Conservation (phyloP, 2,888 invertebrate species). For the Agriopis marginaria region DNA sequence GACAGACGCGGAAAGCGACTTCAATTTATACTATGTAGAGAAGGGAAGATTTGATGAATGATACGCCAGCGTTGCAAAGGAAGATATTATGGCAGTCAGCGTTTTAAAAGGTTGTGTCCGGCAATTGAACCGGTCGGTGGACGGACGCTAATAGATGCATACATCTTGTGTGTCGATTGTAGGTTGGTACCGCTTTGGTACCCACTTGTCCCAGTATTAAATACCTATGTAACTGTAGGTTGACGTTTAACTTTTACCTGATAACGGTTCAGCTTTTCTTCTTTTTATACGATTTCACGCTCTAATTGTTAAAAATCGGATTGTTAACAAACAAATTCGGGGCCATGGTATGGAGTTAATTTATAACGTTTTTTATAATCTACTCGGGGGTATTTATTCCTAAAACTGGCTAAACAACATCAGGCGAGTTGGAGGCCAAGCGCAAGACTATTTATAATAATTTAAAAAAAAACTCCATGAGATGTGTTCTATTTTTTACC, state of each 20-base stretch:
- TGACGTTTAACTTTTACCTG: slow-evolving; percentile 40
- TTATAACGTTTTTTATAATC: neutral
- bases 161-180: slow-evolving; percentile 22
- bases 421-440: too few relatives aligned
- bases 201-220: slow-evolving; percentile 2
- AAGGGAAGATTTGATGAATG: slow-evolving; percentile 10
- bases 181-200: slow-evolving; percentile 3
- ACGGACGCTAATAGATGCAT: slow-evolving; percentile 8
- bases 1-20: too few relatives aligned
- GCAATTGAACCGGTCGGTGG: slow-evolving; percentile 55
- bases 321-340: slow-evolving; percentile 8
- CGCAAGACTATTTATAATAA: too few relatives aligned
- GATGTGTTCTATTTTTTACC: neutral
- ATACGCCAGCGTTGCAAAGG: slow-evolving; percentile 45
- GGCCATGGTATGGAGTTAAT: neutral
- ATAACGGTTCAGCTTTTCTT: slow-evolving; percentile 47
- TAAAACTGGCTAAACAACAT: too few relatives aligned
- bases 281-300: slow-evolving; percentile 48
- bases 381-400: neutral
- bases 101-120: slow-evolving; percentile 66
- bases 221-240: slow-evolving; percentile 20
- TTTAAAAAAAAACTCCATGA: too few relatives aligned
- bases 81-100: slow-evolving; percentile 58
- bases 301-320: slow-evolving; percentile 43
- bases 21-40: too few relatives aligned